Evolutionary conservation across 2,113 vertebrate genomes (phyloP).

Genomic region (Tricholaema leucomelas): DNA sequence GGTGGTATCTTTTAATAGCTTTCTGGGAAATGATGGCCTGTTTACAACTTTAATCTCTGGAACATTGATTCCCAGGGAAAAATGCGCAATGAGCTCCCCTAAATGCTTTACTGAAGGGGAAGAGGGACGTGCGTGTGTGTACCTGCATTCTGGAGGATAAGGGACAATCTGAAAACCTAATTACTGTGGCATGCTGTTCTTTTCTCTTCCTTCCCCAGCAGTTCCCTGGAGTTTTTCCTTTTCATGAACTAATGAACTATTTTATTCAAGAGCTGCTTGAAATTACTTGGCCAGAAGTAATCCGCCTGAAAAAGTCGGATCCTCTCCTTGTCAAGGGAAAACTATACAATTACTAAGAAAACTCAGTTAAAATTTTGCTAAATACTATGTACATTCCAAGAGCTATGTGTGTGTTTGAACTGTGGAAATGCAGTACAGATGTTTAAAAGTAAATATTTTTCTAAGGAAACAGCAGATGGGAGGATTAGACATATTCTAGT

Average conservation of each 20-base stretch:
- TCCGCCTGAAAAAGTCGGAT: slow-evolving; percentile 65
- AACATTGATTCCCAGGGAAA: neutral
- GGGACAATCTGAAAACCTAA: slow-evolving; percentile 71
- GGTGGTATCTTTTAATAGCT: neutral
- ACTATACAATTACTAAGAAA: slow-evolving; percentile 74
- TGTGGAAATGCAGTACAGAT: slow-evolving; percentile 74
- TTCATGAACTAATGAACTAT: slow-evolving; percentile 74
- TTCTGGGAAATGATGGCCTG: neutral
- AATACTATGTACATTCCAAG: slow-evolving; percentile 66
- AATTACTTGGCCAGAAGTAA: slow-evolving; percentile 73
- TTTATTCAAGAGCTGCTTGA: slow-evolving; percentile 72
- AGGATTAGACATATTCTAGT: slow-evolving; percentile 70
- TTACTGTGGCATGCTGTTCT: slow-evolving; percentile 62
- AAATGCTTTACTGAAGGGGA: slow-evolving; percentile 41
- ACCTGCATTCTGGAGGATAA: slow-evolving; percentile 53
- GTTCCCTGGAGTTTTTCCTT: slow-evolving; percentile 71
- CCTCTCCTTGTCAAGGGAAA: slow-evolving; percentile 66
- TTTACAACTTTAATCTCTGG: neutral
- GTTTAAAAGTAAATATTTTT: slow-evolving; percentile 81
- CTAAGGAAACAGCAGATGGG: slow-evolving; percentile 64
- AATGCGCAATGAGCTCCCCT: neutral
- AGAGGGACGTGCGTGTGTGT: slow-evolving; percentile 27
- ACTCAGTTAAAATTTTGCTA: slow-evolving; percentile 73
- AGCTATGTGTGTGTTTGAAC: slow-evolving; percentile 69
- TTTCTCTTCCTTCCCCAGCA: slow-evolving; percentile 25